These are phyloP conservation scores for Leucophenga montana DNA, from an alignment of 2,888 invertebrate species.

Conservation along the genomic window DNA sequence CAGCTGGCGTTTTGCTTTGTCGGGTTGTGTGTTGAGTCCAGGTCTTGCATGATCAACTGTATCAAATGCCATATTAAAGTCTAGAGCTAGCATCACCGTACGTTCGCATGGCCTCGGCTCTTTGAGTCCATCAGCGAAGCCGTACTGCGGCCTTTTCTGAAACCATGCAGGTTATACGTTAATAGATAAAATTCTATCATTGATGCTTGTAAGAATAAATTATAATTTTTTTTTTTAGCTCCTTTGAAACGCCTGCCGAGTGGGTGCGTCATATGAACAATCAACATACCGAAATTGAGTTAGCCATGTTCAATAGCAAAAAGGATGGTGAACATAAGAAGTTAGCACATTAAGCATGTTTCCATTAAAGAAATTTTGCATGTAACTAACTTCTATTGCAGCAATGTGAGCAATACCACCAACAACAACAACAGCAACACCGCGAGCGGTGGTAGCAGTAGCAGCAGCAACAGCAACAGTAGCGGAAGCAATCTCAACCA, in stretches of 20 bases:
- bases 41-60: no score
- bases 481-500: constrained; percentile 36
- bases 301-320: constrained; percentile 77
- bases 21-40: no score
- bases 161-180: no score
- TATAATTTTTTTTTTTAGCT: constrained; percentile 49
- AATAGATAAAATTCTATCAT: no score
- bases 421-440: constrained; percentile 36
- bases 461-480: constrained; percentile 28
- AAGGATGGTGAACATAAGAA: constrained; percentile 72
- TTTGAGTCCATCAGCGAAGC: no score
- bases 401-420: constrained; percentile 37
- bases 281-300: constrained; percentile 86
- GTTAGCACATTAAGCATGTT: constrained; percentile 79
- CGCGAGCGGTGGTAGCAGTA: not conserved
- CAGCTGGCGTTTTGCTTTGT: no score
- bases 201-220: no score
- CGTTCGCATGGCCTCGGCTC: no score
- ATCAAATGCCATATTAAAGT: no score
- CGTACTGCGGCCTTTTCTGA: no score
- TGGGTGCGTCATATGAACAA: constrained; percentile 91
- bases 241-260: constrained; percentile 85
- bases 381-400: constrained; percentile 54
- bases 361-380: constrained; percentile 75
- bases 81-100: no score